phyloP scores from a whole-genome alignment of 2,888 invertebrate species.

The Apotomis turbidana region DNA sequence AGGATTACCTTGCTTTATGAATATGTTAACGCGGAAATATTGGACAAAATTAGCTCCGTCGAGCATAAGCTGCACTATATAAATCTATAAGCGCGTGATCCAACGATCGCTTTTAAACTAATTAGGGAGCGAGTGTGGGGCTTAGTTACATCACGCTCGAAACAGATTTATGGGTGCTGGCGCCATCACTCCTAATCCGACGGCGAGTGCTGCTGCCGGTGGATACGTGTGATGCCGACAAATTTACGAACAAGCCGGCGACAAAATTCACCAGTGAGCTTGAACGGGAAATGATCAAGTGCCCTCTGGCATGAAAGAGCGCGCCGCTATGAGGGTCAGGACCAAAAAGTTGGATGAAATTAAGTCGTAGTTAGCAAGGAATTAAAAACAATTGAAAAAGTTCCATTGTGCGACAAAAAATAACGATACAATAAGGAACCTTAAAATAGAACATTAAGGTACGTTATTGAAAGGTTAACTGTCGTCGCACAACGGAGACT shows the following conservation, averaged over 20 bases:
- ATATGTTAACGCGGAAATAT: conserved; percentile 23
- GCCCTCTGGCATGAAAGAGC: no score
- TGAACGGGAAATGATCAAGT: conserved; percentile 17
- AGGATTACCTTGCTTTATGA: conserved; percentile 1
- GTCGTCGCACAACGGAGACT: no score
- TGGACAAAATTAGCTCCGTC: conserved; percentile 17
- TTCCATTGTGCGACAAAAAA: no score
- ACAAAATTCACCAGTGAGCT: conserved; percentile 17
- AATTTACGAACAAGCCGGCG: conserved; percentile 27
- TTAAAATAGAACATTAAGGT: no score
- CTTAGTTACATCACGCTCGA: conserved; percentile 67
- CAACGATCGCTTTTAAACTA: conserved; percentile 72
- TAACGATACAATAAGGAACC: no score
- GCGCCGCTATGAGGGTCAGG: no score
- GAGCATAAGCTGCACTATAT: conserved; percentile 18
- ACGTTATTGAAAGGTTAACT: no score
- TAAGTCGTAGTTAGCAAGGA: no score
- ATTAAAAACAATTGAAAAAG: no score
- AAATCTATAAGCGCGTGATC: conserved; percentile 49
- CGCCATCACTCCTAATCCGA: conserved; percentile 56
- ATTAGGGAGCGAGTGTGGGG: conserved; percentile 70
- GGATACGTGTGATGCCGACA: conserved; percentile 22
- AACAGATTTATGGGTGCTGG: conserved; percentile 69
- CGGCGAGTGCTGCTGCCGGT: conserved; percentile 44
- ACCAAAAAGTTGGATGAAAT: no score